These are phyloP conservation scores for Ypsolopha sequella DNA, from an alignment of 2,888 invertebrate species.

Conservation along the genomic window DNA sequence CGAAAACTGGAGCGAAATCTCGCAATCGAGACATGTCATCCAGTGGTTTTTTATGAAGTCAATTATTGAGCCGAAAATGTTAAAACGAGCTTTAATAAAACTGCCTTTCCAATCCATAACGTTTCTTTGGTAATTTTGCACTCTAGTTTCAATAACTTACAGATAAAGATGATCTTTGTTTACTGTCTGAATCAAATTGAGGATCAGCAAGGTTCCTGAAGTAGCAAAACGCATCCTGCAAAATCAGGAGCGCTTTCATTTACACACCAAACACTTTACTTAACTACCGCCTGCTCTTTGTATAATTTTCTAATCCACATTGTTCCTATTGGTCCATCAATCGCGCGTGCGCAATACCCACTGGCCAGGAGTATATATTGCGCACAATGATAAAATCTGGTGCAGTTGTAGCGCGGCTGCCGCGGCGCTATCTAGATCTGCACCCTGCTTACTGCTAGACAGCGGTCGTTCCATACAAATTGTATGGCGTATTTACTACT, in stretches of 20 bases:
- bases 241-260: not conserved
- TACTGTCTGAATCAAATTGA: too few relatives aligned
- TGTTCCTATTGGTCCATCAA: conserved; percentile 61
- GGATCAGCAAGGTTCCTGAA: too few relatives aligned
- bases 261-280: not conserved
- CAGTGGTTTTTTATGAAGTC: too few relatives aligned
- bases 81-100: too few relatives aligned
- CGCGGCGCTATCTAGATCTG: conserved; percentile 55
- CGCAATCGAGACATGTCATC: not conserved
- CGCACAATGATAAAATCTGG: conserved; percentile 45
- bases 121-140: too few relatives aligned
- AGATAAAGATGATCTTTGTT: too few relatives aligned
- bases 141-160: too few relatives aligned
- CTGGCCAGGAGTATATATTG: conserved; percentile 37
- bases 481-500: conserved; percentile 63
- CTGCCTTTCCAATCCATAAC: too few relatives aligned
- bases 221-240: too few relatives aligned
- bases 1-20: conserved; percentile 4
- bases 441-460: conserved; percentile 43
- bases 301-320: conserved; percentile 37
- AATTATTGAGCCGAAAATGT: too few relatives aligned
- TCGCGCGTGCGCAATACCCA: conserved; percentile 38
- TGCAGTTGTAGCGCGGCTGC: conserved; percentile 43
- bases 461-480: conserved; percentile 65
- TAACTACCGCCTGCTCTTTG: conserved; percentile 3